Evolutionary conservation across 1,140 invertebrate species (phyloP).

Genomic region (Bathynomus jamesi): DNA sequence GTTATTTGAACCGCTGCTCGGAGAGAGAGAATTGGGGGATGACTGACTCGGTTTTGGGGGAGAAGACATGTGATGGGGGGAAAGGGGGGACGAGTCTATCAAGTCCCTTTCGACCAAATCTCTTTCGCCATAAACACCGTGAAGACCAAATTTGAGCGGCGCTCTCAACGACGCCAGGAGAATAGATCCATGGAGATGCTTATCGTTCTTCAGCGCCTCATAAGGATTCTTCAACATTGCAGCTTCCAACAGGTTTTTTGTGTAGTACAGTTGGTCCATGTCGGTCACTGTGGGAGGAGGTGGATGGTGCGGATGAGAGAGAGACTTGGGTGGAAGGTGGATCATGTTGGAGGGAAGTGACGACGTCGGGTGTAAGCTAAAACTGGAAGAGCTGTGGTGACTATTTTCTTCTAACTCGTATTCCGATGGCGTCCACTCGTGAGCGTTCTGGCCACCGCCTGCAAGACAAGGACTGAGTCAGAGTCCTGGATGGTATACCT

Average conservation of each 20-base stretch:
- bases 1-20: conserved; percentile 12
- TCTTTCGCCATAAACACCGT: conserved; percentile 30
- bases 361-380: background rate
- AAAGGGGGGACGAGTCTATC: conserved; percentile 29
- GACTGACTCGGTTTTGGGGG: conserved; percentile 34
- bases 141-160: conserved; percentile 34
- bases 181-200: conserved; percentile 32
- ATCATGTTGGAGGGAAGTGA: background rate
- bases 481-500: background rate
- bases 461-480: background rate
- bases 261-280: conserved; percentile 35
- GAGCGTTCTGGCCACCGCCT: background rate
- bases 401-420: background rate
- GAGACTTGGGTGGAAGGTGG: background rate
- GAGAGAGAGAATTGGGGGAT: conserved; percentile 25
- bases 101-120: conserved; percentile 19
- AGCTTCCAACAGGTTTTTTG: conserved; percentile 34
- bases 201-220: conserved; percentile 35
- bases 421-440: background rate
- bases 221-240: conserved; percentile 36
- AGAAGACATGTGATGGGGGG: conserved; percentile 23
- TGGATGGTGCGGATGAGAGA: background rate
- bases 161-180: conserved; percentile 30
- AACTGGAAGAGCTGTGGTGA: background rate
- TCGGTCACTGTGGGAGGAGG: conserved; percentile 27